Conservation (phyloP, 2,113 vertebrate species). For the Syngnathus floridae region DNA sequence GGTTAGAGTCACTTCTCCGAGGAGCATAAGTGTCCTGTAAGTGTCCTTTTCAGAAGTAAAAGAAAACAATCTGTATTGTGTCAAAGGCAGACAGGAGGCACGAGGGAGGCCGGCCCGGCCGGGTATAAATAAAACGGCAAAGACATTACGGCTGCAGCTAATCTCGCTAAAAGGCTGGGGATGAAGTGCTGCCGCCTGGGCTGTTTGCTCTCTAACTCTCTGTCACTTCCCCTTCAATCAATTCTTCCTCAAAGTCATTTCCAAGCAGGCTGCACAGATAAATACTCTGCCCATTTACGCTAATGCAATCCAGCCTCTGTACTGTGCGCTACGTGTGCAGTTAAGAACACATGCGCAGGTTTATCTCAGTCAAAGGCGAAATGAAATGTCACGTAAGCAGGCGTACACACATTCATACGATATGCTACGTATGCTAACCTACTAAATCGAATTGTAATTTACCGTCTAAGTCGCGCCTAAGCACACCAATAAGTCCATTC, state of each 20-base stretch:
- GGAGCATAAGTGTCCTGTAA: background rate
- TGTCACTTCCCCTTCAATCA: constrained; percentile 48
- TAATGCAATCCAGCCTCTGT: constrained; percentile 23
- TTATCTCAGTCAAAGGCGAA: constrained; percentile 16
- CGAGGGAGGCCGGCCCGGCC: constrained; percentile 65
- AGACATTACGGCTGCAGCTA: constrained; percentile 70
- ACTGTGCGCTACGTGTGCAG: background rate
- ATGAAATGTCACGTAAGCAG: constrained; percentile 35
- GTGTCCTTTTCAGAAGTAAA: background rate
- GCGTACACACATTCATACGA: constrained; percentile 14
- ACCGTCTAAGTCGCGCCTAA: constrained; percentile 34
- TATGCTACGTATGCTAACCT: constrained; percentile 40
- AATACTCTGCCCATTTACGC: constrained; percentile 51
- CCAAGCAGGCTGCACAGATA: constrained; percentile 42
- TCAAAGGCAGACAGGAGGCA: constrained; percentile 5
- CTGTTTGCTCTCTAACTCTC: constrained; percentile 42
- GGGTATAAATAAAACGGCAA: constrained; percentile 66
- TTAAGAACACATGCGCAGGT: constrained; percentile 8
- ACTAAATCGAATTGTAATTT: constrained; percentile 40
- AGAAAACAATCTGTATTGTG: background rate
- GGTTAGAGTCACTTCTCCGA: background rate
- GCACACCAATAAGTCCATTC: constrained; percentile 36
- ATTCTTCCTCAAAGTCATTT: constrained; percentile 58
- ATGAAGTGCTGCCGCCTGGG: constrained; percentile 54
- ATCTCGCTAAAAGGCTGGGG: constrained; percentile 75